Conservation (phyloP, 1,140 invertebrate species). For the Calliopsis andreniformis region DNA sequence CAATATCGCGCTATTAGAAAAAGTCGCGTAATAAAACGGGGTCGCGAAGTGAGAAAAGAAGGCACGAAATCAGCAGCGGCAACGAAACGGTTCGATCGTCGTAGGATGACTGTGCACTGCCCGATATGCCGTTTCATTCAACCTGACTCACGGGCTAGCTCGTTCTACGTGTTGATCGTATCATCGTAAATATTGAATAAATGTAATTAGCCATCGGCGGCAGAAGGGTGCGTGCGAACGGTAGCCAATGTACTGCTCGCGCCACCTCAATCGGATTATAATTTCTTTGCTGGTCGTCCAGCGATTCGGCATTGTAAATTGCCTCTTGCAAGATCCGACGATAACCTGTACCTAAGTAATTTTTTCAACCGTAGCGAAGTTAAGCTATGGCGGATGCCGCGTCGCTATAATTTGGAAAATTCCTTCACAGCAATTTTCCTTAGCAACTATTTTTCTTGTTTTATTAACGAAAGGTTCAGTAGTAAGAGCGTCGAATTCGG, state of each 20-base stretch:
- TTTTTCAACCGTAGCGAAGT: not conserved
- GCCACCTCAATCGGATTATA: conserved; percentile 29
- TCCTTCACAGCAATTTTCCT: too few species aligned
- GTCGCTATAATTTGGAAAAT: not conserved
- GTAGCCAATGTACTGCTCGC: conserved; percentile 27
- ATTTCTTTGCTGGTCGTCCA: conserved; percentile 2
- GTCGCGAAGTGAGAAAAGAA: conserved; percentile 17
- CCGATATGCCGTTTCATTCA: conserved; percentile 68
- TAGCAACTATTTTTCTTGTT: too few species aligned
- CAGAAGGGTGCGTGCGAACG: conserved; percentile 40
- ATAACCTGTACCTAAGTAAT: not conserved
- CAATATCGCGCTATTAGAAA: not conserved
- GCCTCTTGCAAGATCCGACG: conserved; percentile 24
- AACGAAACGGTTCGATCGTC: conserved; percentile 48
- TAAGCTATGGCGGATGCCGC: not conserved
- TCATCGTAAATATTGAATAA: conserved; percentile 74
- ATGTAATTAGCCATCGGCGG: conserved; percentile 70
- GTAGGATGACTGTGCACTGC: conserved; percentile 67
- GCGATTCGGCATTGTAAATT: conserved; percentile 22
- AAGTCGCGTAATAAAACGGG: not conserved
- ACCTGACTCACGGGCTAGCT: conserved; percentile 65
- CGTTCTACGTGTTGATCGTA: conserved; percentile 65
- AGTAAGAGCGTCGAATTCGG: not conserved
- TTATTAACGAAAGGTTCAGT: not conserved
- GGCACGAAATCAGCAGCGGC: not conserved